Base-by-base conservation (phyloP, 2,888 invertebrate species). In the Magallana nippona region DNA sequence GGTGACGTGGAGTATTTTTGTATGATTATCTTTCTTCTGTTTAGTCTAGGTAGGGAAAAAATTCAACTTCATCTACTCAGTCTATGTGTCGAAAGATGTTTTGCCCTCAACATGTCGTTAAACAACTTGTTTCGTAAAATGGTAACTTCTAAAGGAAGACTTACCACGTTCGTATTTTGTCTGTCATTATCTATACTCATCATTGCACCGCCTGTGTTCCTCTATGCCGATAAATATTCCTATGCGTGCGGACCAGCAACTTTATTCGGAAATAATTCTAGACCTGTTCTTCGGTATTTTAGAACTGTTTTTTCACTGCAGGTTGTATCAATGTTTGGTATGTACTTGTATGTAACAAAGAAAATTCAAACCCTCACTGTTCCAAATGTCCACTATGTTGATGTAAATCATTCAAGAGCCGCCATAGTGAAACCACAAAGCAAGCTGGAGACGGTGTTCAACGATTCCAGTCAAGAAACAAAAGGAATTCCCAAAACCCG, bases 11-110 rank as follows among this genome's bases (percentile, higher is more conserved):
- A 60, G 1, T 60, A 60, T 19, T n/a, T 60, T 19, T 60, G 60
- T 19, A 19, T 60, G 60, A n/a, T 60, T 17, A 19, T 60, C 60
- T 60, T 60, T 60, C 60, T 60, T 60, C 60, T 60, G 8, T 60
- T 2, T 60, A 19, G 5, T 19, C n/a, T 60, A 19, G 60, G 60
- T 8, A n/a, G 60, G n/a, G 60, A 60, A 60, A n/a, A 60, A 10
- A 60, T 60, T 10, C n/a, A 19, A 60, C 17, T 60, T n/a, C 60
- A 60, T 60, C 60, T 60, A 1, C 60, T 60, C 8, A 19, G 10
- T 60, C n/a, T 60, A n/a, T 60, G 60, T 60, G 19, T 60, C 5
- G 60, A 60, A 60, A 60, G 60, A 60, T 60, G 60, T 60, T 60
- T 60, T 60, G 60, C 60, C 60, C 60, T 60, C 60, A 60, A 60